A percentile compares a stretch with the other conserved stretches of the same genome.
These are phyloP conservation scores for Paedocypris micromegethes DNA, from an alignment of 2,797 vertebrate genomes.

Conservation along the genomic window DNA sequence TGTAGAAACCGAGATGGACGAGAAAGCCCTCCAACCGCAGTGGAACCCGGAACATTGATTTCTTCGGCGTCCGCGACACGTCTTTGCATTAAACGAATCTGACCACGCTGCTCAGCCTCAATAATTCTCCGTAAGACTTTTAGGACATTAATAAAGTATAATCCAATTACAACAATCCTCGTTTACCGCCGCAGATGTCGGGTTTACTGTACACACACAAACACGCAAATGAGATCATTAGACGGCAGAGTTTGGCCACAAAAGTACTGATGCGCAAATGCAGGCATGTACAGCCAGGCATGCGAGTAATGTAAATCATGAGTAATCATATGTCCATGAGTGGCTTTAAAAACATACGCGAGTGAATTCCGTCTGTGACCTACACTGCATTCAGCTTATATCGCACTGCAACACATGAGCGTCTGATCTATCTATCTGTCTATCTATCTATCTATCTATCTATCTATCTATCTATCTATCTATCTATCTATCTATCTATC, in stretches of 20 bases:
- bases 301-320: no score
- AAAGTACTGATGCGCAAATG: neutral
- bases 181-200: conserved; percentile 44
- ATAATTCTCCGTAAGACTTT: conserved; percentile 48
- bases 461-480: no score
- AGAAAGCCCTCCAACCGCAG: conserved; percentile 1
- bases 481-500: no score
- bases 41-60: conserved; percentile 9
- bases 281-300: neutral
- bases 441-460: no score
- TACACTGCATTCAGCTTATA: no score
- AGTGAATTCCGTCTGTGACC: no score
- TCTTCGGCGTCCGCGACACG: conserved; percentile 8
- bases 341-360: neutral
- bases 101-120: conserved; percentile 29
- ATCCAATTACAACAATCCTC: conserved; percentile 55
- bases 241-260: neutral
- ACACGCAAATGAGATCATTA: conserved; percentile 24
- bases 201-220: conserved; percentile 16
- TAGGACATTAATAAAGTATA: conserved; percentile 54
- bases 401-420: no score
- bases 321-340: neutral
- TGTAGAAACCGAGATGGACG: neutral
- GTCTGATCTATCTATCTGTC: no score
- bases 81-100: conserved; percentile 37